Evolutionary conservation across 2,113 vertebrate genomes (phyloP).

Genomic region (Mellivora capensis): DNA sequence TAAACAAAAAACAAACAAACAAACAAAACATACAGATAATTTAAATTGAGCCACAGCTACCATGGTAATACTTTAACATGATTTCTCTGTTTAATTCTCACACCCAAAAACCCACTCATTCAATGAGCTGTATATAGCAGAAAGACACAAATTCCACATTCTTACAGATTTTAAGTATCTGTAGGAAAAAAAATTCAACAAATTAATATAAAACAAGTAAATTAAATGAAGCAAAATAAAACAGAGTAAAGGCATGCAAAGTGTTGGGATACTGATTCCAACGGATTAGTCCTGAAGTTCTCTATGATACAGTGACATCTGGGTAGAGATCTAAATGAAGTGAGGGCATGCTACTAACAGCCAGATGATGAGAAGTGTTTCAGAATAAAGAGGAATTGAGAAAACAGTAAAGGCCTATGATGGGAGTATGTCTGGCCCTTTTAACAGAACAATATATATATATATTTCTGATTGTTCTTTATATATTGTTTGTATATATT

Average conservation of each 20-base stretch:
- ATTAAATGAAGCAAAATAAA: not conserved
- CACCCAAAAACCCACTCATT: not conserved
- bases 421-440: not conserved
- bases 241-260: not conserved
- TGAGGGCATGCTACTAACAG: not conserved
- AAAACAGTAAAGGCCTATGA: not conserved
- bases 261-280: not conserved
- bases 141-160: not conserved
- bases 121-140: not conserved
- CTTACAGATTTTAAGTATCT: not conserved
- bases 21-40: not conserved
- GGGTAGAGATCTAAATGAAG: not conserved
- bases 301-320: not conserved
- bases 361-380: not conserved
- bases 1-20: not conserved
- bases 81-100: not conserved
- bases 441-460: not conserved
- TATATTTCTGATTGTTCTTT: no score
- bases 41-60: not conserved
- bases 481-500: no score
- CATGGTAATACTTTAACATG: not conserved
- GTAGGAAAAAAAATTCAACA: not conserved
- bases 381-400: not conserved
- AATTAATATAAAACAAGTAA: not conserved
- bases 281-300: not conserved